These are phyloP conservation scores for Sylvietta virens DNA, from an alignment of 2,113 vertebrate genomes.

Conservation along the genomic window DNA sequence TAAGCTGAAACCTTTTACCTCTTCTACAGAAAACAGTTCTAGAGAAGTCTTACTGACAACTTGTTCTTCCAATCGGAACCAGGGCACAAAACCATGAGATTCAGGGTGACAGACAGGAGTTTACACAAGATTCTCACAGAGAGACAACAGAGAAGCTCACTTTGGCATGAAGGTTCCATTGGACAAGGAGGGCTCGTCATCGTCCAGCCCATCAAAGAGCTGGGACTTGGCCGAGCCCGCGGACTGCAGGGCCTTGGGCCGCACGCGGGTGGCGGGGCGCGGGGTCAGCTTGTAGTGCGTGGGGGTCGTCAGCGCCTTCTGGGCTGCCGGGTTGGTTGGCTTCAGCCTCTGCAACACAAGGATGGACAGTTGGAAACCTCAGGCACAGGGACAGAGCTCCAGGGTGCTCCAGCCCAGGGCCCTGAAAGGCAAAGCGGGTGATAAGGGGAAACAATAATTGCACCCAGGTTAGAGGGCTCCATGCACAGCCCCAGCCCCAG, in stretches of 20 bases:
- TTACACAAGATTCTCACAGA: background rate
- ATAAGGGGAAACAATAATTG: accelerated
- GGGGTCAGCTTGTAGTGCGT: conserved; percentile 95
- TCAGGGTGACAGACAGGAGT: accelerated
- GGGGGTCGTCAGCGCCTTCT: conserved; percentile 91
- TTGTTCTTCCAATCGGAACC: background rate
- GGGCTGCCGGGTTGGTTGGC: conserved; percentile 93
- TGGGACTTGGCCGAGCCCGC: conserved; percentile 86
- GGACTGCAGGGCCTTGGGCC: conserved; percentile 88
- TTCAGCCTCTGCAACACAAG: conserved; percentile 83
- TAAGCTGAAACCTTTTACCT: background rate
- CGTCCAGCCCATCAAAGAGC: conserved; percentile 92
- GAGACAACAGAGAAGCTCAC: conserved; percentile 58
- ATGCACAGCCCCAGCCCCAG: background rate
- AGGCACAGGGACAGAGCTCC: background rate
- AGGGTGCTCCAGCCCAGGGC: background rate
- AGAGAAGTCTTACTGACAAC: background rate
- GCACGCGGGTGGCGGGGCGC: conserved; percentile 85
- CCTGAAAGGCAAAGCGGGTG: background rate
- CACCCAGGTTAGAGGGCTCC: background rate
- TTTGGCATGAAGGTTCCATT: conserved; percentile 92
- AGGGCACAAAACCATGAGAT: accelerated
- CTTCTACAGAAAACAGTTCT: background rate
- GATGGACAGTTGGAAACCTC: accelerated
- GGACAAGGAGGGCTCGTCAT: conserved; percentile 85